Percentiles rank a stretch among this genome's conserved stretches.
These are phyloP conservation scores for Eumeta japonica DNA, from an alignment of 1,140 invertebrate genomes.

Conservation along the genomic window DNA sequence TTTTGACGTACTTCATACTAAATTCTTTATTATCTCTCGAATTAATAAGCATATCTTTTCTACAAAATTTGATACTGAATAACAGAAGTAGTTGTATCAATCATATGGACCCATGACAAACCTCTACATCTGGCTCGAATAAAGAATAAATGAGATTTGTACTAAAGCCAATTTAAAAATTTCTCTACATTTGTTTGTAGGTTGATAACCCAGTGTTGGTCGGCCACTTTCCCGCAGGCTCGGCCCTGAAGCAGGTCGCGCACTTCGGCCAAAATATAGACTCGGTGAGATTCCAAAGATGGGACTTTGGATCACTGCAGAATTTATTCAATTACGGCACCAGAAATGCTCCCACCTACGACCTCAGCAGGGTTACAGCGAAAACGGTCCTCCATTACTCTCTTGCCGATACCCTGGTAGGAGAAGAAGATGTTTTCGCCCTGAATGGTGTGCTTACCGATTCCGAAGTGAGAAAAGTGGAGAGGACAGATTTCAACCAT, in stretches of 20 bases:
- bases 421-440: slow-evolving; percentile 32
- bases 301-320: slow-evolving; percentile 17
- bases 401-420: slow-evolving; percentile 24
- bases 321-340: slow-evolving; percentile 26
- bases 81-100: no score
- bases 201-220: no score
- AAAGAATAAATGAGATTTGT: no score
- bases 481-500: slow-evolving; percentile 26
- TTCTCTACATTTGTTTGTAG: background rate
- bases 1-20: no score
- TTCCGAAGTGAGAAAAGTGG: slow-evolving; percentile 21
- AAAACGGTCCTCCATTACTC: slow-evolving; percentile 39
- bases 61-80: no score
- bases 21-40: no score
- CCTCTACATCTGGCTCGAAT: no score
- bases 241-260: slow-evolving; percentile 33
- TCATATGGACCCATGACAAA: no score
- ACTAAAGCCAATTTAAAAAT: no score
- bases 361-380: slow-evolving; percentile 22
- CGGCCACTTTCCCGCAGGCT: no score
- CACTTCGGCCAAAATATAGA: slow-evolving; percentile 40
- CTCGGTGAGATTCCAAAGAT: slow-evolving; percentile 29
- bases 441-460: slow-evolving; percentile 34
- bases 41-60: no score
- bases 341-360: slow-evolving; percentile 21